phyloP scores from a whole-genome alignment of 2,888 invertebrate genomes.

The Nymphalis urticae region DNA sequence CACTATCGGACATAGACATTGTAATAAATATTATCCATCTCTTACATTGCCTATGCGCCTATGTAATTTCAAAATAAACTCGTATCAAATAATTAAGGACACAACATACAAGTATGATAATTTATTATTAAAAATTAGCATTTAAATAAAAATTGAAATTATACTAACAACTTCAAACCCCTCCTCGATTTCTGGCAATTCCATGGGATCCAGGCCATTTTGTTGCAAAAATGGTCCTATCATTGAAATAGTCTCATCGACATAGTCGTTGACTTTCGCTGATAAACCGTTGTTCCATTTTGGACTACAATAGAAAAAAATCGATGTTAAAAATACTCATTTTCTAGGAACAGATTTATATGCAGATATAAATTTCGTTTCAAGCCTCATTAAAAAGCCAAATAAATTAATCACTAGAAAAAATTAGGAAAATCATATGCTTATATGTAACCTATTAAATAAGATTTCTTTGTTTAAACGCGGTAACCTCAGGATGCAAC shows the following conservation, averaged over 20 bases:
- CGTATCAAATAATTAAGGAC: no score
- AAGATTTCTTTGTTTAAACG: no score
- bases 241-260: constrained; percentile 69
- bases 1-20: neutral
- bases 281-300: constrained; percentile 60
- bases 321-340: neutral
- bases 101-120: no score
- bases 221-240: constrained; percentile 63
- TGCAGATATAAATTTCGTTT: no score
- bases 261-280: constrained; percentile 72
- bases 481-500: no score
- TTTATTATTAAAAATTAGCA: no score
- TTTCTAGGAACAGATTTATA: neutral
- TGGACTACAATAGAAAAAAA: constrained; percentile 41
- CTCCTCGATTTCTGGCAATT: constrained; percentile 68
- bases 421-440: no score
- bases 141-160: neutral
- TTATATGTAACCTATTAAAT: no score
- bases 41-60: no score
- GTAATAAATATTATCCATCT: neutral
- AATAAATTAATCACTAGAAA: no score
- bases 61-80: no score
- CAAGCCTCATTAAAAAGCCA: no score
- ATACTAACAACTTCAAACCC: constrained; percentile 73
- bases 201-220: constrained; percentile 76